Evolutionary conservation across 2,113 vertebrate species (phyloP), one percentile per base, ranked within the genome.

Genomic region (Dipodomys ordii): DNA sequence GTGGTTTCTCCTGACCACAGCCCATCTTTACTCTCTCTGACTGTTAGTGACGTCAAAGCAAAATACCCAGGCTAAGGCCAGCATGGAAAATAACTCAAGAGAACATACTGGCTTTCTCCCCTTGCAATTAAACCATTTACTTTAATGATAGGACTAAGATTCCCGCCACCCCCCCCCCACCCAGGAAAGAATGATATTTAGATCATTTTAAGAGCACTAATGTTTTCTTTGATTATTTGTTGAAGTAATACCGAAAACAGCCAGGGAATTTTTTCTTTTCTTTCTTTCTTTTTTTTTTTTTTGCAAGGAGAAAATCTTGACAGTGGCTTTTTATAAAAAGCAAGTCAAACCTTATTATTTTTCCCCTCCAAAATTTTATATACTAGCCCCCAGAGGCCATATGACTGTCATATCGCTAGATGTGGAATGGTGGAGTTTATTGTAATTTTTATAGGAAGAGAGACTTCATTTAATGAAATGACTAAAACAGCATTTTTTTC

Each of bases 71-170:
- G 82, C 91, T 96, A 90, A 96, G 94, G 96, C 94, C 96, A 94
- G 97, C 80, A 92, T 96, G 97, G 97, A 98, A 98, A 98, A 97
- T 90, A 96, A 96, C 94, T 95, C 92, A 20, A 32, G 95, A 97
- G 91, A 97, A 95, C 91, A 96, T 72, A 94, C 97, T 96, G 95
- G 93, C 82, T 96, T 97, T 97, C 96, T 97, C 97, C 94, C 77
- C 94, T 96, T 96, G 88, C 92, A 95, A 94, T 97, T 97, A 97
- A 96, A 87, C 95, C 92, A 94, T 92, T 97, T 49, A 25, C 84
- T 73, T 95, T 96, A 97, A 97, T 77, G 73, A 93, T 49, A 46
- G 96, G 69, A 96, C 69, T 11, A 94, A 95, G 67, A 95, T 57
- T 57, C 91, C 83, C 39, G 39, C 39, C 39, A 3, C 39, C 39